These are phyloP conservation scores for Lasius fuliginosus DNA, from an alignment of 2,888 invertebrate species.

Conservation along the genomic window DNA sequence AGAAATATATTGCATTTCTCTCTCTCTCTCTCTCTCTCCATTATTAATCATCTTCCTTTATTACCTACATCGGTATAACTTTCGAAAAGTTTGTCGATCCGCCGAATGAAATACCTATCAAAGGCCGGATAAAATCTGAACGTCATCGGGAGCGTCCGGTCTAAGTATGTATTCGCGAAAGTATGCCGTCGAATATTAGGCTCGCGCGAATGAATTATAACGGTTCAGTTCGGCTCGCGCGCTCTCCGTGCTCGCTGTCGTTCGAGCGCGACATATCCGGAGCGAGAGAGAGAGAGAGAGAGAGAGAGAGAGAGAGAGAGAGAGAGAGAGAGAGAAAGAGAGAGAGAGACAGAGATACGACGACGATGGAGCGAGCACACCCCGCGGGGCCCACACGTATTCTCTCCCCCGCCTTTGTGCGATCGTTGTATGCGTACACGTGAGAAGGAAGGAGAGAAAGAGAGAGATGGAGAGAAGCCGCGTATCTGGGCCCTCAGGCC, in stretches of 20 bases:
- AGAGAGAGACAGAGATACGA: no score
- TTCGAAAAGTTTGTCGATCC: not conserved
- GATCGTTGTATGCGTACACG: constrained; percentile 47
- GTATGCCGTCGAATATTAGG: constrained; percentile 52
- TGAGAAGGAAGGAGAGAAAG: constrained; percentile 45
- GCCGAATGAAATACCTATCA: not conserved
- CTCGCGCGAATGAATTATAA: constrained; percentile 55
- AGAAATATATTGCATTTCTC: no score
- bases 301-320: no score
- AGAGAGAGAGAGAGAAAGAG: constrained; percentile 23
- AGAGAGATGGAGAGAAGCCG: constrained; percentile 30
- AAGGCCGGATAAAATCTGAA: not conserved
- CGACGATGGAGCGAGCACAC: constrained; percentile 56
- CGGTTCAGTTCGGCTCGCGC: constrained; percentile 40
- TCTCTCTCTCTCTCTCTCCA: no score
- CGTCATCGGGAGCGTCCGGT: constrained; percentile 10
- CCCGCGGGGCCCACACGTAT: constrained; percentile 62
- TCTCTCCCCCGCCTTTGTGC: constrained; percentile 62
- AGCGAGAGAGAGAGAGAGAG: constrained; percentile 47
- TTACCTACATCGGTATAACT: not conserved
- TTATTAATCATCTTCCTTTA: no score
- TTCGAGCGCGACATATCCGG: constrained; percentile 68
- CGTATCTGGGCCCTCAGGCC: constrained; percentile 72
- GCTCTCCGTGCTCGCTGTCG: constrained; percentile 34
- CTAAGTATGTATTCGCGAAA: constrained; percentile 13